phyloP scores from a whole-genome alignment of 2,888 invertebrate species.

The Napeogenes sylphis region DNA sequence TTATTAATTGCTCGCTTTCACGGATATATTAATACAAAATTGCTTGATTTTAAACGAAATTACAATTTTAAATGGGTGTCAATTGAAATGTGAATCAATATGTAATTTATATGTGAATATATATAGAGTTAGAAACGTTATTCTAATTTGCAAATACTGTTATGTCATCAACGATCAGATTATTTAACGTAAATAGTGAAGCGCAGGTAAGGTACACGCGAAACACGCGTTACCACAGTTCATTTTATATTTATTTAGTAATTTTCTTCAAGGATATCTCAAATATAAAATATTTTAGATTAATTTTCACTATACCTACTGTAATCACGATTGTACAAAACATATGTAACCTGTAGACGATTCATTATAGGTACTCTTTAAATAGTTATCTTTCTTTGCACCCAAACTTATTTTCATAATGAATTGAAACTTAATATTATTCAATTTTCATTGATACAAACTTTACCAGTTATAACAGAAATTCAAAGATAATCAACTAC shows the following conservation, averaged over 20 bases:
- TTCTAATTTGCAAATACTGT: neutral
- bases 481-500: neutral
- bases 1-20: constrained; percentile 1
- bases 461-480: neutral
- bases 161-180: neutral
- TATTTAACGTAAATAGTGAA: neutral
- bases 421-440: no score
- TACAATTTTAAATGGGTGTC: neutral
- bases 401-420: no score
- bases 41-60: neutral
- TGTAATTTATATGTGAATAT: neutral
- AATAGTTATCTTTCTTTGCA: no score
- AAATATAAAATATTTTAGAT: no score
- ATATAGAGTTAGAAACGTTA: neutral
- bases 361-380: no score
- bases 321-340: no score
- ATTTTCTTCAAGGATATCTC: no score
- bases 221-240: neutral
- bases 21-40: constrained; percentile 1
- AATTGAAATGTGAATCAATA: neutral
- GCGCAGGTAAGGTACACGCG: neutral
- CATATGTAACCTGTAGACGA: no score
- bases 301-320: no score
- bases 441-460: neutral
- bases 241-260: neutral